phyloP scores from a whole-genome alignment of 2,113 vertebrate genomes.

The Stomatorhinus ivindoensis region DNA sequence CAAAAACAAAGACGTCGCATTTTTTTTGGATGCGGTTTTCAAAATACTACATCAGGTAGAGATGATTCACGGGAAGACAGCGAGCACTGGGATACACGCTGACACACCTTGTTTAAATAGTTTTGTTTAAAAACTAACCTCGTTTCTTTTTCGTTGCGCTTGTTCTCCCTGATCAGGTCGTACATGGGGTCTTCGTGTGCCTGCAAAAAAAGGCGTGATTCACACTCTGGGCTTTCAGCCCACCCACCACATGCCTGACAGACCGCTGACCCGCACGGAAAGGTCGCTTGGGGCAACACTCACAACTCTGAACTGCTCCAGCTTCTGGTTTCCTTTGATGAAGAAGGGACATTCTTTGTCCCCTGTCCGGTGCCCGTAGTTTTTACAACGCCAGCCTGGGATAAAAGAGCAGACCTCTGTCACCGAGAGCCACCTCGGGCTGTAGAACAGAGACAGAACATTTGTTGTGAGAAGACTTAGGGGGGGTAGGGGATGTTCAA shows the following conservation, averaged over 20 bases:
- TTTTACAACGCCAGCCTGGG: slow-evolving; percentile 92
- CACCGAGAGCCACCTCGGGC: neutral
- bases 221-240: too few species aligned
- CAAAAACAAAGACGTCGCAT: neutral
- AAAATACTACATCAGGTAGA: neutral
- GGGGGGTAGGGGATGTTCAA: neutral
- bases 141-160: slow-evolving; percentile 81
- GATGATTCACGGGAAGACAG: too few species aligned
- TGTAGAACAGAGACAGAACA: slow-evolving; percentile 20
- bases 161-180: slow-evolving; percentile 83
- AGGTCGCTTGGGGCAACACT: slow-evolving; percentile 44
- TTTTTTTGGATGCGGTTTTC: neutral
- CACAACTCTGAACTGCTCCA: slow-evolving; percentile 97
- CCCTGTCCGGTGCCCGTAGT: slow-evolving; percentile 90
- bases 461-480: neutral
- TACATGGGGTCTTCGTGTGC: slow-evolving; percentile 97
- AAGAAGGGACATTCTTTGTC: slow-evolving; percentile 94
- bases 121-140: slow-evolving; percentile 54
- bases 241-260: neutral
- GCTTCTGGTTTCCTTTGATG: slow-evolving; percentile 95
- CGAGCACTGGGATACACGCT: too few species aligned
- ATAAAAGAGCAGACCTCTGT: neutral
- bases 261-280: neutral
- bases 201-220: slow-evolving; percentile 45
- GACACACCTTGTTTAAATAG: neutral